These are phyloP conservation scores for Phoeniculus purpureus DNA, from an alignment of 2,797 vertebrate species.

Conservation along the genomic window DNA sequence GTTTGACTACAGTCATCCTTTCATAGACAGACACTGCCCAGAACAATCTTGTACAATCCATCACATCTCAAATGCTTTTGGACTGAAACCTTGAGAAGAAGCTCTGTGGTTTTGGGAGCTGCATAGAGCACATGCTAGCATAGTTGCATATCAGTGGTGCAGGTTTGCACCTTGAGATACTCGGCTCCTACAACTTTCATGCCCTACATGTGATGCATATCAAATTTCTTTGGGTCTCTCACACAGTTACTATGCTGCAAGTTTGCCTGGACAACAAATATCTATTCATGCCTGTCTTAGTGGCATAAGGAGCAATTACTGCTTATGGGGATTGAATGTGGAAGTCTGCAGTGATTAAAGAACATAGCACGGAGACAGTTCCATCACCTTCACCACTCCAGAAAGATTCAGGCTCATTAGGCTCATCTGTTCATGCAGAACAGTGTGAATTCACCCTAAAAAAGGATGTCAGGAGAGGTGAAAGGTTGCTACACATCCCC, in stretches of 20 bases:
- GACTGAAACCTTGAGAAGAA: neutral
- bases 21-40: neutral
- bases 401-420: conserved; percentile 47
- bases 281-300: neutral
- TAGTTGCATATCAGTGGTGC: neutral
- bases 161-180: neutral
- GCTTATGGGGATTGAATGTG: neutral
- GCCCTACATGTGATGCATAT: fast-evolving
- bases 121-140: neutral
- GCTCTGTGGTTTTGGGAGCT: neutral
- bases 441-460: conserved; percentile 27
- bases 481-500: neutral
- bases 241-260: neutral
- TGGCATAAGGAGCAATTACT: conserved; percentile 29
- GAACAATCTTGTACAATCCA: neutral
- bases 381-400: conserved; percentile 23
- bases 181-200: neutral
- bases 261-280: neutral
- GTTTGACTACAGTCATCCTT: neutral
- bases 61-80: neutral
- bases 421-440: conserved; percentile 37
- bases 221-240: neutral
- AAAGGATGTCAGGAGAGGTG: neutral
- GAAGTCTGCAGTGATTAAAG: conserved; percentile 40
- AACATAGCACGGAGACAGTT: conserved; percentile 5